phyloP scores from a whole-genome alignment of 2,888 invertebrate species.

The Drosophila barbarae region DNA sequence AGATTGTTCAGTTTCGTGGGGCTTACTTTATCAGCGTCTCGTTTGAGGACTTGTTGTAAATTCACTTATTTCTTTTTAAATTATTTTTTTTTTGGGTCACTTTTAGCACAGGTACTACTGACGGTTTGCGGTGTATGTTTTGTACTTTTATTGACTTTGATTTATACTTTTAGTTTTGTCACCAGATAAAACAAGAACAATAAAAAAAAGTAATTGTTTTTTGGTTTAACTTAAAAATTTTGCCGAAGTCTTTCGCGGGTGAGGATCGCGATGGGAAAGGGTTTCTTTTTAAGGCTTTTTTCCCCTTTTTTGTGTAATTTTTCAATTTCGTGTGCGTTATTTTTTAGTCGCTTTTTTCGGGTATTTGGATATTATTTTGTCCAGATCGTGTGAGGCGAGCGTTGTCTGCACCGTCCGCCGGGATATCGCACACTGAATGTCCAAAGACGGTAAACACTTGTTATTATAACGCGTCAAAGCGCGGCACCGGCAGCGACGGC shows the following conservation, averaged over 20 bases:
- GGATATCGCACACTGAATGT: conserved; percentile 78
- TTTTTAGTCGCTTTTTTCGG: not conserved
- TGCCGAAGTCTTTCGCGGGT: conserved; percentile 14
- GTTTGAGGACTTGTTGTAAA: not conserved
- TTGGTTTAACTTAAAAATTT: conserved; percentile 1
- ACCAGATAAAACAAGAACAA: conserved; percentile 49
- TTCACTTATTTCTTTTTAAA: conserved; percentile 11
- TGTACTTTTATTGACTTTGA: conserved; percentile 18
- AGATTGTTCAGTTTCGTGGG: not conserved
- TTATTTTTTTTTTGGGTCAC: conserved; percentile 12
- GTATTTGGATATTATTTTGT: conserved; percentile 3
- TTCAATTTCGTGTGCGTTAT: not conserved
- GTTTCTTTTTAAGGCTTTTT: not conserved
- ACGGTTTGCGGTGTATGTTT: conserved; percentile 6
- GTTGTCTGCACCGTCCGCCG: conserved; percentile 77
- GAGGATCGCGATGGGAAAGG: conserved; percentile 1
- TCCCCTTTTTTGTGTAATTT: not conserved
- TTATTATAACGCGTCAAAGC: conserved; percentile 78
- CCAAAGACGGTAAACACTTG: conserved; percentile 76
- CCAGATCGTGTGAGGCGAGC: conserved; percentile 42
- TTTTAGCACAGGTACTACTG: conserved; percentile 23
- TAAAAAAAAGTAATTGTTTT: conserved; percentile 60
- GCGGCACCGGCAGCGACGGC: conserved; percentile 47
- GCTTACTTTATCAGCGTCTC: conserved; percentile 45
- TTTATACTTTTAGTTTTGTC: conserved; percentile 31